phyloP scores from a whole-genome alignment of 2,797 vertebrate species.

The Sternotherus odoratus region DNA sequence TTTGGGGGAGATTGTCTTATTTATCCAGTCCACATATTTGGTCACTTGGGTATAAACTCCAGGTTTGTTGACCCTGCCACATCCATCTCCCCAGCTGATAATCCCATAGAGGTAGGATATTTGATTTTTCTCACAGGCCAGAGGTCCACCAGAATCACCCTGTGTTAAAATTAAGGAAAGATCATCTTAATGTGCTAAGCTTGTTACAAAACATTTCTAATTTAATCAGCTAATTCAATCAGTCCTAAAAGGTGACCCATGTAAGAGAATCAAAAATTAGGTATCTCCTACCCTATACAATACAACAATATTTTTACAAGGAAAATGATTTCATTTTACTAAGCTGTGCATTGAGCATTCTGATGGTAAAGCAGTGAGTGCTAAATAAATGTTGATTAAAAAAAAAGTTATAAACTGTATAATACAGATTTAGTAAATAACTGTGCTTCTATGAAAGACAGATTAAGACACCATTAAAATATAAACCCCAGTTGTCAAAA shows the following conservation, averaged over 20 bases:
- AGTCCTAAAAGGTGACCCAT: background rate
- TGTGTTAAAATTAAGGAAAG: conserved; percentile 65
- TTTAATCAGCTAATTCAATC: background rate
- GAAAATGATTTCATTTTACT: background rate
- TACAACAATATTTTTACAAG: background rate
- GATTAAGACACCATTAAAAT: background rate
- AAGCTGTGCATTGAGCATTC: background rate
- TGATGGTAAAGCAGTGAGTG: background rate
- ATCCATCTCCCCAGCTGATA: conserved; percentile 97
- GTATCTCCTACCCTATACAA: background rate
- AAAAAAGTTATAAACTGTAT: background rate
- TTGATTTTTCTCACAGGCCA: conserved; percentile 86
- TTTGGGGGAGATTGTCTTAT: conserved; percentile 75
- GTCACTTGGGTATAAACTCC: conserved; percentile 93
- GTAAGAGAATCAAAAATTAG: background rate
- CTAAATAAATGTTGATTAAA: background rate
- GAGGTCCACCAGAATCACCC: conserved; percentile 97
- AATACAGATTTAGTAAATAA: background rate
- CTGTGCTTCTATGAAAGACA: background rate
- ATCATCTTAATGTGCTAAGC: background rate
- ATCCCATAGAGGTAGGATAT: conserved; percentile 92
- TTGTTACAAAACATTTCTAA: background rate
- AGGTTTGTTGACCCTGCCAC: conserved; percentile 86
- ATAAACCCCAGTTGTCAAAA: background rate
- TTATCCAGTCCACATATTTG: conserved; percentile 92